Percentiles rank a stretch among this genome's conserved stretches.
Evolutionary conservation across 2,888 invertebrate species (phyloP).

Genomic region (Baccha elongata): DNA sequence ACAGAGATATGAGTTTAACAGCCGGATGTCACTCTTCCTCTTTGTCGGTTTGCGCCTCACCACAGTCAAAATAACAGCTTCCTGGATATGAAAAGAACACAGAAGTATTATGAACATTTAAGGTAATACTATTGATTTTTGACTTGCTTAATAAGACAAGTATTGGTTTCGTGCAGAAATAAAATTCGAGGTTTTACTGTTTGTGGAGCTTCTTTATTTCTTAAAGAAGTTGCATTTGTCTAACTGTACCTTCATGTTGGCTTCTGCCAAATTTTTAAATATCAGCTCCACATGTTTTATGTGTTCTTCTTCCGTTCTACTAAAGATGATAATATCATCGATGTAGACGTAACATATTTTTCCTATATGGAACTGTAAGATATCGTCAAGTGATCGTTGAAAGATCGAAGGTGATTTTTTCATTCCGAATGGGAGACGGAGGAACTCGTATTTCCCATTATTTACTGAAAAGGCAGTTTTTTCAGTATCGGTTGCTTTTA

Average conservation of each 20-base stretch:
- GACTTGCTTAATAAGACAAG: too few relatives aligned
- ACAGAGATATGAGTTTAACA: too few relatives aligned
- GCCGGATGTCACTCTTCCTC: too few relatives aligned
- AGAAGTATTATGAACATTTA: too few relatives aligned
- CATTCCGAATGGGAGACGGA: neutral
- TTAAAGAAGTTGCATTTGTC: conserved; percentile 47
- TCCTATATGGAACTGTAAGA: neutral
- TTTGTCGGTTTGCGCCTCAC: too few relatives aligned
- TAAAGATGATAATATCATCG: conserved; percentile 51
- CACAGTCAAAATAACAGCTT: too few relatives aligned
- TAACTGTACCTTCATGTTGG: conserved; percentile 46
- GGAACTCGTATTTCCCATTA: neutral
- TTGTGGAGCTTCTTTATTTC: too few relatives aligned
- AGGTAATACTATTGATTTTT: too few relatives aligned
- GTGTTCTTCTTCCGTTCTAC: conserved; percentile 33
- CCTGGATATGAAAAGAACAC: too few relatives aligned
- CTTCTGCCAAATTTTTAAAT: conserved; percentile 32
- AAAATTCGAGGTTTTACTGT: too few relatives aligned
- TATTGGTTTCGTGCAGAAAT: too few relatives aligned
- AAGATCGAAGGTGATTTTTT: neutral
- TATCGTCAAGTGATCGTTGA: neutral
- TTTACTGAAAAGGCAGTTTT: too few relatives aligned
- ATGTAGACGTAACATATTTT: conserved; percentile 40
- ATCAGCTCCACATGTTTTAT: conserved; percentile 19
- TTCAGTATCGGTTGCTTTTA: conserved; percentile 44